Conservation (phyloP, 1,140 invertebrate genomes). For the Drosophila rhopaloa region DNA sequence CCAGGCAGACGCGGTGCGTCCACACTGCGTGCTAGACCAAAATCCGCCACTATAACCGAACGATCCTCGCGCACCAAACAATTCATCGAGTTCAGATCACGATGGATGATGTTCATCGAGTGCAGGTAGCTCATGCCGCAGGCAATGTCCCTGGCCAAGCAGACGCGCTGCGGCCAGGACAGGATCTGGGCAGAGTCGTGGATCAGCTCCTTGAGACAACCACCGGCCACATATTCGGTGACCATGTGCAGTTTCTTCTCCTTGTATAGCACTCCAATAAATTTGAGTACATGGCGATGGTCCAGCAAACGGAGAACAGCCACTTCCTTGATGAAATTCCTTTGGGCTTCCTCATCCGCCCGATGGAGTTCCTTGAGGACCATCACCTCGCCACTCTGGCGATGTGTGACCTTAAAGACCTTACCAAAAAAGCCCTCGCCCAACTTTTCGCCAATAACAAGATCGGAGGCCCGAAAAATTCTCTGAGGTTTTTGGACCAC, state of each 20-base stretch:
- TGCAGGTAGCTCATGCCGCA: conserved; percentile 97
- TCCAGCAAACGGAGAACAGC: conserved; percentile 94
- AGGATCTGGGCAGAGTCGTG: conserved; percentile 86
- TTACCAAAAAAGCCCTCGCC: conserved; percentile 98
- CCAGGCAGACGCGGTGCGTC: conserved; percentile 85
- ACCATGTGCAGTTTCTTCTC: conserved; percentile 96
- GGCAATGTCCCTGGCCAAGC: conserved; percentile 95
- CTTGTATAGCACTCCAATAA: conserved; percentile 97
- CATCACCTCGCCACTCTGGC: conserved; percentile 96
- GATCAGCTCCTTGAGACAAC: conserved; percentile 93
- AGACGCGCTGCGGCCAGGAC: conserved; percentile 92
- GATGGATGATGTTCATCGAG: conserved; percentile 96
- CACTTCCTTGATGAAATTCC: conserved; percentile 97
- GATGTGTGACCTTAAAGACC: conserved; percentile 95
- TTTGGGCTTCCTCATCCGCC: conserved; percentile 96
- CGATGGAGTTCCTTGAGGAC: conserved; percentile 97
- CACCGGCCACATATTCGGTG: conserved; percentile 96
- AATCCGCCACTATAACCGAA: conserved; percentile 97
- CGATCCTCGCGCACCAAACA: conserved; percentile 96
- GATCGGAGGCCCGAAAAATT: conserved; percentile 94
- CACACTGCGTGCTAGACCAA: conserved; percentile 96
- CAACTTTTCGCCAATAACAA: conserved; percentile 93
- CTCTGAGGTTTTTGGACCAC: conserved; percentile 90
- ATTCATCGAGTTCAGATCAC: conserved; percentile 98
- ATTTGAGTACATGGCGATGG: conserved; percentile 95